These are phyloP conservation scores for Morbakka virulenta DNA, from an alignment of 30 jellyfish, hydroid and myxozoan species.

Conservation along the genomic window DNA sequence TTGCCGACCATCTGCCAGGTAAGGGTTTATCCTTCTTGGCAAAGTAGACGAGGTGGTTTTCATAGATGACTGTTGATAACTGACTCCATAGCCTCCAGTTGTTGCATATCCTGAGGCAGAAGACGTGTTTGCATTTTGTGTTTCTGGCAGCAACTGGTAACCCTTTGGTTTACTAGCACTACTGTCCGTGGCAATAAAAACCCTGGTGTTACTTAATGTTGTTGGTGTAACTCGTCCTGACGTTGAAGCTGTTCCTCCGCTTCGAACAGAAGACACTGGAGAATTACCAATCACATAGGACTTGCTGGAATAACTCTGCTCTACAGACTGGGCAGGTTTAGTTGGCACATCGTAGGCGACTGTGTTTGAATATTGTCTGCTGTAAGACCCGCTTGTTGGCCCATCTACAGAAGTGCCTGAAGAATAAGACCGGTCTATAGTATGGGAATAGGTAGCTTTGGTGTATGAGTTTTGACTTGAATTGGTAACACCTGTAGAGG, in stretches of 20 bases:
- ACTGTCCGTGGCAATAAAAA: not conserved
- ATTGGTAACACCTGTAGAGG: not conserved
- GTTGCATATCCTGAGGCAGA: not conserved
- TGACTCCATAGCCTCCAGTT: constrained; percentile 31
- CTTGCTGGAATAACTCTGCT: not conserved
- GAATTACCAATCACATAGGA: not conserved
- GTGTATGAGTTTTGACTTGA: not conserved
- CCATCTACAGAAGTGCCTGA: not conserved
- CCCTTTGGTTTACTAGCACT: not conserved
- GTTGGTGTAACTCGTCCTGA: not conserved
- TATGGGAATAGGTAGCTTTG: not conserved
- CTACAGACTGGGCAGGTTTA: not conserved
- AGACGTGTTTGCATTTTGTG: not conserved
- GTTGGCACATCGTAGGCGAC: not conserved
- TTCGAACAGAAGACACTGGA: not conserved
- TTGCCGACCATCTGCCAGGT: constrained; percentile 8
- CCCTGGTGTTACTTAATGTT: not conserved
- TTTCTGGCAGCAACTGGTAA: not conserved
- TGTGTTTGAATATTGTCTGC: not conserved
- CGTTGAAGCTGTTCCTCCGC: not conserved
- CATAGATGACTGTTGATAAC: constrained; percentile 80
- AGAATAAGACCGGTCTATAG: not conserved
- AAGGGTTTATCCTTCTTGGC: constrained; percentile 43
- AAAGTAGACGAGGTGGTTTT: constrained; percentile 57
- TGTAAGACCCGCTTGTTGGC: not conserved